Evolutionary conservation across 1,140 invertebrate species (phyloP).

Genomic region (Eumaeus atala): DNA sequence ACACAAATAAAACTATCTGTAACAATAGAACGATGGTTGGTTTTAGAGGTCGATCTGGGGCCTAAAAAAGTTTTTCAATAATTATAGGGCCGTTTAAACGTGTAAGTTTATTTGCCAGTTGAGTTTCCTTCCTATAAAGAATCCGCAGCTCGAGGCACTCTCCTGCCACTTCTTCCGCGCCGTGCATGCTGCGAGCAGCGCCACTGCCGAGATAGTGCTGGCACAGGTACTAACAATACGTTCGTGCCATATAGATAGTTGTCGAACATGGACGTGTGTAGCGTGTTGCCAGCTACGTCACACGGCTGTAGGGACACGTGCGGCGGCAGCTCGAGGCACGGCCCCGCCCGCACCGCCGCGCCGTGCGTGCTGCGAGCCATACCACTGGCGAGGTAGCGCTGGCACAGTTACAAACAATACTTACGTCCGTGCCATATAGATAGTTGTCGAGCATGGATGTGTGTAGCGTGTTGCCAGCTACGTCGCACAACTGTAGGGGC

Average conservation of each 20-base stretch:
- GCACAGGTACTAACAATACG: constrained; percentile 74
- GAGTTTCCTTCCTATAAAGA: too few species aligned
- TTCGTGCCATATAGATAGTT: constrained; percentile 88
- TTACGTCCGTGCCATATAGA: constrained; percentile 85
- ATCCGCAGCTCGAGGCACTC: constrained; percentile 75
- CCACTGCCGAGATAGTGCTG: constrained; percentile 54
- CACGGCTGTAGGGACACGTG: constrained; percentile 80
- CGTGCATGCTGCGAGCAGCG: constrained; percentile 78
- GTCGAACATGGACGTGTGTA: constrained; percentile 85
- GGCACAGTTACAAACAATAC: constrained; percentile 42
- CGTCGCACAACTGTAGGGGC: constrained; percentile 86
- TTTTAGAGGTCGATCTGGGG: background rate
- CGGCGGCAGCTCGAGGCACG: constrained; percentile 75
- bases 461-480: constrained; percentile 84
- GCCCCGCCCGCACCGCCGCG: constrained; percentile 82
- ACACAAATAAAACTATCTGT: constrained; percentile 88
- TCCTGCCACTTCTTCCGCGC: constrained; percentile 84
- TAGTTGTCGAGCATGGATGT: constrained; percentile 90
- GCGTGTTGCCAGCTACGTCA: constrained; percentile 87
- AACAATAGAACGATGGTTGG: constrained; percentile 37
- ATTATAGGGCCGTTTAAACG: too few species aligned
- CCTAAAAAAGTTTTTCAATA: too few species aligned
- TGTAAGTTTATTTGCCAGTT: too few species aligned
- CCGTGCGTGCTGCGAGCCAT: constrained; percentile 79
- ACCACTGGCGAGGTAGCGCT: constrained; percentile 53